These are phyloP conservation scores for Rugalucina vietnamica DNA, from an alignment of 2,888 invertebrate genomes.

Conservation along the genomic window DNA sequence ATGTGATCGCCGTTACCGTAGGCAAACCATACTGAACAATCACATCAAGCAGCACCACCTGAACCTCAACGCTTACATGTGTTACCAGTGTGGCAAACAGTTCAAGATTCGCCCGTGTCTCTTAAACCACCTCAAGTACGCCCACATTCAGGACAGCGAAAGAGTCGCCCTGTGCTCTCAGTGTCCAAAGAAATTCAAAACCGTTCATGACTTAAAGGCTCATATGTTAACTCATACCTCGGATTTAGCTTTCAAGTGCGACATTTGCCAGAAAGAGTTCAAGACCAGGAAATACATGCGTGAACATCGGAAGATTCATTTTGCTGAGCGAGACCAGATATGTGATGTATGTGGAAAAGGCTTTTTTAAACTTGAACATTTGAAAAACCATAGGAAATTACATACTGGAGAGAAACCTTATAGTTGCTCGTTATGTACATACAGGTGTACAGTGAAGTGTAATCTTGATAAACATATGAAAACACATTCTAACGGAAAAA, in stretches of 20 bases:
- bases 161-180: background rate
- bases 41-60: background rate
- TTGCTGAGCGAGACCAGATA: background rate
- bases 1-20: background rate
- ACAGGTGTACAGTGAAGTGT: slow-evolving; percentile 4
- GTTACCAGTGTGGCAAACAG: background rate
- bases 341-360: background rate
- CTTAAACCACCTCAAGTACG: background rate
- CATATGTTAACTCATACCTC: background rate
- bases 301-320: background rate
- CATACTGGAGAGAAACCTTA: background rate
- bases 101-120: background rate
- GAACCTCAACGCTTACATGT: background rate
- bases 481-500: background rate
- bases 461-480: background rate
- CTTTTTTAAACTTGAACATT: background rate
- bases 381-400: background rate
- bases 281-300: background rate
- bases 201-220: background rate
- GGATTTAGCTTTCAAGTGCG: background rate
- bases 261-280: background rate
- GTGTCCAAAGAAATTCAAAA: background rate
- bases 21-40: background rate
- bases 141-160: background rate
- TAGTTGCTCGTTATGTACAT: background rate